Base-by-base conservation (phyloP, 2,888 invertebrate genomes). In the Drosophila rellima region DNA sequence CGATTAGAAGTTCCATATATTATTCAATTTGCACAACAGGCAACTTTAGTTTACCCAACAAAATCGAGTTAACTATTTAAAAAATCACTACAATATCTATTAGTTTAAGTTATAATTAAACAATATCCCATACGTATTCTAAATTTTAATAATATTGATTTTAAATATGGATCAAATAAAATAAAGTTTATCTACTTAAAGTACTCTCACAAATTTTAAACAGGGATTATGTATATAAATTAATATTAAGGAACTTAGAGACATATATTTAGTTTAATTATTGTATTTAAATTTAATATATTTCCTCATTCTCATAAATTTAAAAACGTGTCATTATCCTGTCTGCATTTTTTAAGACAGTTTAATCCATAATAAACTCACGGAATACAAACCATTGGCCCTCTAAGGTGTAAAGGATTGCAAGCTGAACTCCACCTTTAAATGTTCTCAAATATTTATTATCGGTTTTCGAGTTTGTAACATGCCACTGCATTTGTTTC, bases 1-100 rank as follows among this genome's bases (percentile, higher is more conserved):
- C 67, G 65, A 78, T 79, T 71, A 77, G 68, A 60, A 44, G 29
- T 51, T 20, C 50, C 69, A 77, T 72, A 70, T 57, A 67, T 81
- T 82, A 86, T 88, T 85, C 78, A 88, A 83, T 85, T 85, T 83
- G 52, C 66, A 39, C 66, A 62, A 39, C 56, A 59, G 63, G 51
- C 18, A 54, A 56, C 44, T 54, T 48, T 40, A 48, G 20, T 63
- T 50, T 48, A 39, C 68, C 45, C 61, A 42, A 61, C 50, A 37
- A 18, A n/a, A 26, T 7, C 13, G 6, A 44, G 17, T 31, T 48
- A 20, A 33, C 31, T 33, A 8, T 8, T n/a, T 13, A 33, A 18
- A 18, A 20, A 29, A 26, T 20, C 42, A 55, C 42, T 55, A 7
- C 33, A 44, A 20, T 54, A 54, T 31, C 18, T 31, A 54, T 40